phyloP scores from a whole-genome alignment of 2,888 invertebrate species.

The Agonopterix arenella region DNA sequence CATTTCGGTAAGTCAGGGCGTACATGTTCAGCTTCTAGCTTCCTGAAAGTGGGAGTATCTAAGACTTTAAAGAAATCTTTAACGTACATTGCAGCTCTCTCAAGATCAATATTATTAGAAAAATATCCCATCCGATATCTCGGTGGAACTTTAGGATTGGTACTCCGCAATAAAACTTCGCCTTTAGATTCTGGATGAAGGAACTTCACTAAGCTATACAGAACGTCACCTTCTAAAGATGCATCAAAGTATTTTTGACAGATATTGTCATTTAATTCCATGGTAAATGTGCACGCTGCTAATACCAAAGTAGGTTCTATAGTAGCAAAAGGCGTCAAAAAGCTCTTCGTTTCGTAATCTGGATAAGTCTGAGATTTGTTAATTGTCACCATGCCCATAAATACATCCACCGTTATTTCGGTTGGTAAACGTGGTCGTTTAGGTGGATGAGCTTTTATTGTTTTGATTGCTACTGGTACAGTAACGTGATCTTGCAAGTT shows the following conservation, averaged over 20 bases:
- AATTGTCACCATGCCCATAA: constrained; percentile 33
- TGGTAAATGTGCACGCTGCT: constrained; percentile 31
- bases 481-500: constrained; percentile 67
- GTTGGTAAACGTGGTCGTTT: too few relatives aligned
- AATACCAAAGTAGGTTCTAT: neutral
- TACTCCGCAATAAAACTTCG: constrained; percentile 41
- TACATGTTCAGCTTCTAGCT: constrained; percentile 41
- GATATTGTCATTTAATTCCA: constrained; percentile 47
- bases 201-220: constrained; percentile 29
- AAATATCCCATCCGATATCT: constrained; percentile 59
- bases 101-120: constrained; percentile 48
- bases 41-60: constrained; percentile 43
- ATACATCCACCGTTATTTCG: constrained; percentile 13
- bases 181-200: constrained; percentile 54
- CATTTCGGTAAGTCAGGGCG: constrained; percentile 48
- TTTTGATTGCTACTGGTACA: constrained; percentile 51
- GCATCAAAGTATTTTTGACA: constrained; percentile 22
- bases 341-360: constrained; percentile 54
- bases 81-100: constrained; percentile 13
- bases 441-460: constrained; percentile 45
- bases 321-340: constrained; percentile 21
- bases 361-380: constrained; percentile 32
- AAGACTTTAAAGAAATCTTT: constrained; percentile 17
- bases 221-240: neutral
- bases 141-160: constrained; percentile 44